A percentile compares a stretch with the other conserved stretches of the same genome.
Conservation (phyloP, 2,113 vertebrate genomes). For the Neotoma lepida region DNA sequence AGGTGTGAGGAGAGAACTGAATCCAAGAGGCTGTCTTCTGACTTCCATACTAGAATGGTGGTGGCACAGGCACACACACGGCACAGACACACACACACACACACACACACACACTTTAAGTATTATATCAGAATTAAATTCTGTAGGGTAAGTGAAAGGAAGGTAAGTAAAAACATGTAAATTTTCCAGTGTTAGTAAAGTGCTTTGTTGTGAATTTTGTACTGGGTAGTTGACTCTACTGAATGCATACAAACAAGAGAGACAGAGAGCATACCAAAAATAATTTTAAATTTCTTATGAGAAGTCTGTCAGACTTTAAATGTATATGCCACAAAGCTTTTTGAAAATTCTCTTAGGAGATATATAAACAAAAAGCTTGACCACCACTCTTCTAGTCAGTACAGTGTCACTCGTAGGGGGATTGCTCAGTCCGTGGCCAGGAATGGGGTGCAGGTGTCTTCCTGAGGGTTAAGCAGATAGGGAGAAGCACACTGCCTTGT, state of each 20-base stretch:
- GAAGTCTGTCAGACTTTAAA: constrained; percentile 19
- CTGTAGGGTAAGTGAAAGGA: background rate
- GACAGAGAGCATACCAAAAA: background rate
- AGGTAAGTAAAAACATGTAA: background rate
- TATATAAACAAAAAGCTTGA: background rate
- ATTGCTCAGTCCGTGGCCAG: background rate
- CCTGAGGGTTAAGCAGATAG: background rate
- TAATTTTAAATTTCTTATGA: constrained; percentile 35
- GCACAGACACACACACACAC: background rate
- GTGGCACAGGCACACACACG: background rate
- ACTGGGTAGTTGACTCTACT: background rate
- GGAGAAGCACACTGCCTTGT: background rate
- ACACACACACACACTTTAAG: accelerated
- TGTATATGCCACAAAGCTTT: background rate
- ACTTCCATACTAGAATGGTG: background rate
- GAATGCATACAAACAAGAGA: background rate
- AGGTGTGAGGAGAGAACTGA: background rate
- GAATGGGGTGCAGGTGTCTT: background rate
- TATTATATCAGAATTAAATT: too few relatives aligned
- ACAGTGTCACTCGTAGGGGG: background rate
- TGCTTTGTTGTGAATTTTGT: constrained; percentile 33
- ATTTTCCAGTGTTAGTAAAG: constrained; percentile 3
- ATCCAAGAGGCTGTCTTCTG: background rate
- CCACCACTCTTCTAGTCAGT: background rate
- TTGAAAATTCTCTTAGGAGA: background rate